Conservation (phyloP, 2,888 invertebrate genomes). For the Nebria salina region DNA sequence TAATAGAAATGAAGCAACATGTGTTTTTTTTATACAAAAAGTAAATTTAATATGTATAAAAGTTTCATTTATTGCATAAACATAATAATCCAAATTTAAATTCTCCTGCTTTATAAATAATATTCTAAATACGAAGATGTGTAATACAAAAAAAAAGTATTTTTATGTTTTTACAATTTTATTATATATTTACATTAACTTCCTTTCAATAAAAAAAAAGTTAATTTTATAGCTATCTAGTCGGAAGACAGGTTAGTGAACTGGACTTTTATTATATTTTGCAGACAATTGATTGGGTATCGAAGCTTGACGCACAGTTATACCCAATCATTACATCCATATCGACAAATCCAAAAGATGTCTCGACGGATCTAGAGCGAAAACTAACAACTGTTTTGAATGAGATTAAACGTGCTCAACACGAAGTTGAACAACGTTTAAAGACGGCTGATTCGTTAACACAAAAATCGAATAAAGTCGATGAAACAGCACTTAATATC, state of each 20-base stretch:
- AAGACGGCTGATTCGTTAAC: constrained; percentile 73
- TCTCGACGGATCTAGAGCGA: constrained; percentile 68
- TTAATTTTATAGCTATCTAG: constrained; percentile 16
- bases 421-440: constrained; percentile 74
- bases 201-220: constrained; percentile 8
- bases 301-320: constrained; percentile 75
- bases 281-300: constrained; percentile 73
- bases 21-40: no score
- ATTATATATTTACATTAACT: not conserved
- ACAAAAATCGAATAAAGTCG: constrained; percentile 66
- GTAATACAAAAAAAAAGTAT: not conserved
- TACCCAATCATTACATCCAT: constrained; percentile 78
- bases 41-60: no score
- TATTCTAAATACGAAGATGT: not conserved
- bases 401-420: constrained; percentile 71
- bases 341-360: constrained; percentile 68
- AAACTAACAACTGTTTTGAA: constrained; percentile 68
- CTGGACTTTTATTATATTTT: constrained; percentile 50
- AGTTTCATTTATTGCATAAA: no score
- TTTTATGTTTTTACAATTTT: not conserved
- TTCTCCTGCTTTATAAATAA: no score
- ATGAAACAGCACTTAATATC: constrained; percentile 69
- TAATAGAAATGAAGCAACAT: not conserved
- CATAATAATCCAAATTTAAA: no score
- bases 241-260: constrained; percentile 19